A percentile compares a stretch with the other conserved stretches of the same genome.
Conservation (phyloP, 2,888 invertebrate genomes). For the Diplazon laetatorius region DNA sequence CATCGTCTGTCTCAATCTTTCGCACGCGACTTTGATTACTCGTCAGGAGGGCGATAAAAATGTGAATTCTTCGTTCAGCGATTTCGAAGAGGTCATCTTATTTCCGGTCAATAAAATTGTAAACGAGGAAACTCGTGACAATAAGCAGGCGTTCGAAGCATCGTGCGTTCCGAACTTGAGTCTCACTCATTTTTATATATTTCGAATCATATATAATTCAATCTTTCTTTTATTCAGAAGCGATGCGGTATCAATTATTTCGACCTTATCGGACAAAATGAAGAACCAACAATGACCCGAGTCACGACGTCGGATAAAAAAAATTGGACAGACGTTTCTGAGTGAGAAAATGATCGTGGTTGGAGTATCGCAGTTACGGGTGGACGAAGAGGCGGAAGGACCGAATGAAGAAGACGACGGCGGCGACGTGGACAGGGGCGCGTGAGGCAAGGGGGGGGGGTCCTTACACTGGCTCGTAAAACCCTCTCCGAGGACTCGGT, state of each 20-base stretch:
- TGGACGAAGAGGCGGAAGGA: conserved; percentile 16
- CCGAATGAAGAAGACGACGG: conserved; percentile 39
- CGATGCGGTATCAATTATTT: no score
- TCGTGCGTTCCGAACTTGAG: no score
- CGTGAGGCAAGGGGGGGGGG: no score
- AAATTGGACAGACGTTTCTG: background rate
- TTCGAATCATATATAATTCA: no score
- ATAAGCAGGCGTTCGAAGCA: no score
- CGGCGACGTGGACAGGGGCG: conserved; percentile 44
- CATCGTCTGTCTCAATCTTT: background rate
- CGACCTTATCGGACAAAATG: no score
- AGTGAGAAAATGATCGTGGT: background rate
- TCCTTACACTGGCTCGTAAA: conserved; percentile 47
- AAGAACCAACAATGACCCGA: background rate
- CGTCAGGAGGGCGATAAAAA: conserved; percentile 30
- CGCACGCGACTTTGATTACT: conserved; percentile 22
- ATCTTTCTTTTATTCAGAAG: no score
- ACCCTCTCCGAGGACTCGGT: conserved; percentile 65
- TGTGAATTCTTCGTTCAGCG: conserved; percentile 27
- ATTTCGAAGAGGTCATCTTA: background rate
- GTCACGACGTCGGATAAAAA: background rate
- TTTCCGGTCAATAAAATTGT: no score
- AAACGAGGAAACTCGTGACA: no score
- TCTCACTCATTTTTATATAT: no score
- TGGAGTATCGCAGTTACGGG: background rate